Conservation (phyloP, 2,888 invertebrate genomes). For the Stenoptilia bipunctidactyla region DNA sequence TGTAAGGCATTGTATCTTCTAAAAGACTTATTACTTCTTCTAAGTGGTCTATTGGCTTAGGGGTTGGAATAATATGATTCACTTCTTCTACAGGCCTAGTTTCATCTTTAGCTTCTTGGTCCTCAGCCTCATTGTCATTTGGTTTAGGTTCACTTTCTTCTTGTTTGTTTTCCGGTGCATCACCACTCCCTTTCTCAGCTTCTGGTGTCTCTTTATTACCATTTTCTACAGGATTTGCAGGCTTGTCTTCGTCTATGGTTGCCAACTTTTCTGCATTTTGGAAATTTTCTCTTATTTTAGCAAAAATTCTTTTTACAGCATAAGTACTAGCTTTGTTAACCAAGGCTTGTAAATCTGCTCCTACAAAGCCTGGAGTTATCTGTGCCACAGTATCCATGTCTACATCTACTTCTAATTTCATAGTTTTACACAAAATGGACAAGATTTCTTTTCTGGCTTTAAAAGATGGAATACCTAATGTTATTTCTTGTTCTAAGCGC, state of each 20-base stretch:
- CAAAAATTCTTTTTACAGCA: slow-evolving; percentile 78
- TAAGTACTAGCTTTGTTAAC: slow-evolving; percentile 89
- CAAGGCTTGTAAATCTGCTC: slow-evolving; percentile 90
- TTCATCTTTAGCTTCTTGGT: slow-evolving; percentile 20
- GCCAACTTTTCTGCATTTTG: slow-evolving; percentile 18
- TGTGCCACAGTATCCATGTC: slow-evolving; percentile 82
- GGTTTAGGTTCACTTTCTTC: slow-evolving; percentile 15
- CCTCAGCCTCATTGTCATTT: slow-evolving; percentile 10
- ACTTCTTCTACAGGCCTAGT: slow-evolving; percentile 19
- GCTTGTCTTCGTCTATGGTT: slow-evolving; percentile 15
- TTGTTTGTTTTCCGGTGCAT: slow-evolving; percentile 20
- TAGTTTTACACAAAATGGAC: slow-evolving; percentile 75
- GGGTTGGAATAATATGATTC: slow-evolving; percentile 10
- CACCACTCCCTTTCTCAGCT: slow-evolving; percentile 20
- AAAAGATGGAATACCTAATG: slow-evolving; percentile 92
- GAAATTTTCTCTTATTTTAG: slow-evolving; percentile 34
- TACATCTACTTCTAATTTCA: slow-evolving; percentile 78
- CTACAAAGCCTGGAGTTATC: slow-evolving; percentile 95
- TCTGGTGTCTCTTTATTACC: slow-evolving; percentile 45
- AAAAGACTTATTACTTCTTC: slow-evolving; percentile 75
- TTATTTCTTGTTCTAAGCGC: slow-evolving; percentile 94
- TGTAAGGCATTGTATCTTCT: slow-evolving; percentile 75
- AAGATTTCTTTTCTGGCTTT: slow-evolving; percentile 86
- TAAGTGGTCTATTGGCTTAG: slow-evolving; percentile 27
- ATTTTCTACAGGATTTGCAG: slow-evolving; percentile 29